Conservation (phyloP, 2,113 vertebrate species). For the Apaloderma vittatum region DNA sequence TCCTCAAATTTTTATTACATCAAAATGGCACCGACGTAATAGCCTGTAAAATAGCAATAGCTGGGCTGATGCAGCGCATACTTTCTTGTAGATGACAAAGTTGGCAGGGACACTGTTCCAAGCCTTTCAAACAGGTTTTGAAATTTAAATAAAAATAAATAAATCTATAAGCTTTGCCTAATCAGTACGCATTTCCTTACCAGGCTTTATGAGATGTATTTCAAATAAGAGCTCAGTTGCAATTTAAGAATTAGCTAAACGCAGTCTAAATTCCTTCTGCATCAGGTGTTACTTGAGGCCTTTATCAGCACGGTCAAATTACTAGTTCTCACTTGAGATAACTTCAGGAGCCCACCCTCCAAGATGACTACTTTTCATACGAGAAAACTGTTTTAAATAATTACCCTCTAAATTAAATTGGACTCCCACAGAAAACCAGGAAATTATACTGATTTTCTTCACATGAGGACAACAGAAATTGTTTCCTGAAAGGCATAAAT, state of each 20-base stretch:
- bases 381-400: background rate
- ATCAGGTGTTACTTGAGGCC: background rate
- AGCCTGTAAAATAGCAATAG: background rate
- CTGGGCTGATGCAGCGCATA: accelerated
- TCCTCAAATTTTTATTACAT: background rate
- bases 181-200: background rate
- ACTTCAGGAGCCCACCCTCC: background rate
- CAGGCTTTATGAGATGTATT: background rate
- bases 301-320: background rate
- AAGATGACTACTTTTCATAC: background rate
- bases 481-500: background rate
- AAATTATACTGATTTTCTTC: background rate
- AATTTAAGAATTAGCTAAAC: background rate
- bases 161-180: background rate
- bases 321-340: background rate
- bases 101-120: background rate
- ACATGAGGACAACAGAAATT: background rate
- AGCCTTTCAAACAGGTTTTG: background rate
- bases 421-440: background rate
- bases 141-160: background rate
- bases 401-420: background rate
- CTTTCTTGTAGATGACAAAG: background rate
- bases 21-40: background rate
- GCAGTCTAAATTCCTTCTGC: background rate
- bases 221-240: background rate